phyloP scores from a whole-genome alignment of 92 coral and sea anemone species.

The Zoanthus solanderi region DNA sequence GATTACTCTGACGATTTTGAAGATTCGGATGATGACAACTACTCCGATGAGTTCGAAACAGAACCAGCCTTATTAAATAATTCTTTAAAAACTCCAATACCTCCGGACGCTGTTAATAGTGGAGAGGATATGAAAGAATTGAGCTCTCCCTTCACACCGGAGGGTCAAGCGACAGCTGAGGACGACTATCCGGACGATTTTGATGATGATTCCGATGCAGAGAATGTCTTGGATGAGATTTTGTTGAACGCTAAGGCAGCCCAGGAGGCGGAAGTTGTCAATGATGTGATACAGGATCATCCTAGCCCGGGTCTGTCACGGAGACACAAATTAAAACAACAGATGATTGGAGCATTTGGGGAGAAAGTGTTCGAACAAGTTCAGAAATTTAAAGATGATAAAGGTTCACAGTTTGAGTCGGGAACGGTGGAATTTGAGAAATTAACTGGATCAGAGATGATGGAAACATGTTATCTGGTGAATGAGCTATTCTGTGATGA shows the following conservation, averaged over 20 bases:
- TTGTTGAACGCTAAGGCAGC: constrained; percentile 93
- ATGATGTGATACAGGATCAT: constrained; percentile 36
- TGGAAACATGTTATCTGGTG: constrained; percentile 95
- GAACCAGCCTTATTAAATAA: constrained; percentile 64
- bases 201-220: constrained; percentile 89
- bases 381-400: constrained; percentile 66
- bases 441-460: constrained; percentile 79
- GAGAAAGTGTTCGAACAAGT: constrained; percentile 87
- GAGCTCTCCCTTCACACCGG: not conserved
- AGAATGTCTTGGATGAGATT: constrained; percentile 82
- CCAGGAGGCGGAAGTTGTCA: constrained; percentile 73
- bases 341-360: constrained; percentile 85
- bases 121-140: constrained; percentile 36
- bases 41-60: constrained; percentile 87
- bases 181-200: constrained; percentile 84
- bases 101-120: constrained; percentile 48
- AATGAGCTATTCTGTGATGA: constrained; percentile 84
- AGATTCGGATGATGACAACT: constrained; percentile 81
- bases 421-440: constrained; percentile 87
- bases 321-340: constrained; percentile 50
- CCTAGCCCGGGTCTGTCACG: constrained; percentile 16
- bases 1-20: constrained; percentile 96
- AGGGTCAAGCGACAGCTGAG: constrained; percentile 36
- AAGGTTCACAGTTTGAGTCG: constrained; percentile 42
- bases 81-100: constrained; percentile 65